Evolutionary conservation across 2,113 vertebrate genomes (phyloP), one percentile per base, ranked within the genome.

Genomic region (Peucedramus taeniatus): DNA sequence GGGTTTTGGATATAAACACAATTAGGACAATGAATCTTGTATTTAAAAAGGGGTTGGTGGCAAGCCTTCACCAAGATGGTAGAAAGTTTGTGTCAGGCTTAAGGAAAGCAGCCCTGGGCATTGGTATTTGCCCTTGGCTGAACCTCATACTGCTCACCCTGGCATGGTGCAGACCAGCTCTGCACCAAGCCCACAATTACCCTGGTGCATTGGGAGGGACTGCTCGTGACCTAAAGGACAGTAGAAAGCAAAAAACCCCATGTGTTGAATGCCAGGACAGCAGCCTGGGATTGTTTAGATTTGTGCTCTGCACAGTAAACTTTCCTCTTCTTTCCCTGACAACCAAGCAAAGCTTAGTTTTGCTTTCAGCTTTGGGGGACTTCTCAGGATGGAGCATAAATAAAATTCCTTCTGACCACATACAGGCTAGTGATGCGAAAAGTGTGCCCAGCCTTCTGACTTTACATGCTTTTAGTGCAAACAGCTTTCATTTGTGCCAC

Each of bases 161-260:
- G 15, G 23, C 0, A 0, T 13, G 21, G 22, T 0, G 0, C 51
- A 42, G 47, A 13, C 31, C 35, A 45, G 60, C 23, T 51, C 47
- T 78, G 21, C 42, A 27, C 40, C 18, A 47, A 89, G 33, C 24
- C 37, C 5, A 1, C 22, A 13, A 0, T 13, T 51, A 2, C 37
- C 26, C n/a, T 18, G 1, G 9, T 47, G 35, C 20, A 26, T 2
- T 10, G 4, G 14, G 21, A 47, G 33, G 18, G 10, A 9, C 19
- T 42, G 49, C n/a, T 44, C 18, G 12, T 63, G 33, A 12, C 18
- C 28, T 20, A 8, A n/a, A 57, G 26, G 26, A 78, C 37, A 64
- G 56, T 10, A 24, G 56, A 33, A 44, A 37, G 11, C 42, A 37
- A 82, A 35, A 23, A 19, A 8, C 1, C 4, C 6, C 5, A 1